Conservation (phyloP, 2,797 vertebrate genomes). For the Agapornis canus region DNA sequence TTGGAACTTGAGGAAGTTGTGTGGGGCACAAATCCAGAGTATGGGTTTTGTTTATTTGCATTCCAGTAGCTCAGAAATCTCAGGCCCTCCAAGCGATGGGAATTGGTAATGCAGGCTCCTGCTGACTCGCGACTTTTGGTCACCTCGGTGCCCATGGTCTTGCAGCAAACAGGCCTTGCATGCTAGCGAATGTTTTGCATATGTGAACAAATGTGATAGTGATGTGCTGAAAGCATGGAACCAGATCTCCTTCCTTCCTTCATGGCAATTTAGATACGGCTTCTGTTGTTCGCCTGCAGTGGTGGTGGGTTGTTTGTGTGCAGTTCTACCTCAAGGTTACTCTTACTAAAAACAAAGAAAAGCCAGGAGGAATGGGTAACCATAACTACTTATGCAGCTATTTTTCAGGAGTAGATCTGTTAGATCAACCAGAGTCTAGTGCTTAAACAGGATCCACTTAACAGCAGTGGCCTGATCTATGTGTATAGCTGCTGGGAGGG, state of each 20-base stretch:
- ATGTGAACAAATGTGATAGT: constrained; percentile 31
- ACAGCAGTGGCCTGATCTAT: background rate
- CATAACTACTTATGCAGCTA: background rate
- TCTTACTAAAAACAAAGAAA: background rate
- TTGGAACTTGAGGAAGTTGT: constrained; percentile 62
- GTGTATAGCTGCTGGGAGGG: background rate
- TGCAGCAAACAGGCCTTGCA: background rate
- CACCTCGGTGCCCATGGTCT: background rate
- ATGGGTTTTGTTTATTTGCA: constrained; percentile 61
- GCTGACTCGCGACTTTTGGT: constrained; percentile 18
- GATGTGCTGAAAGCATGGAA: constrained; percentile 60
- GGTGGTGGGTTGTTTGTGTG: background rate
- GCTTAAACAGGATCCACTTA: background rate
- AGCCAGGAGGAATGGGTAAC: background rate
- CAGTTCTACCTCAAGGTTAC: background rate
- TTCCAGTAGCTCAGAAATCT: constrained; percentile 41
- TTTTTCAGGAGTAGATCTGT: constrained; percentile 22
- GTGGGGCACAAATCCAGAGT: constrained; percentile 44
- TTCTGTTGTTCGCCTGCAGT: background rate
- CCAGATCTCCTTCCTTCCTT: constrained; percentile 54
- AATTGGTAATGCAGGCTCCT: constrained; percentile 23
- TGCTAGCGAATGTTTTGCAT: constrained; percentile 22
- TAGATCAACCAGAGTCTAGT: background rate
- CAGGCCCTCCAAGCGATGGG: constrained; percentile 30
- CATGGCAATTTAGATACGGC: background rate